Conservation (phyloP, 2,888 invertebrate genomes). For the Aphrophora alni region DNA sequence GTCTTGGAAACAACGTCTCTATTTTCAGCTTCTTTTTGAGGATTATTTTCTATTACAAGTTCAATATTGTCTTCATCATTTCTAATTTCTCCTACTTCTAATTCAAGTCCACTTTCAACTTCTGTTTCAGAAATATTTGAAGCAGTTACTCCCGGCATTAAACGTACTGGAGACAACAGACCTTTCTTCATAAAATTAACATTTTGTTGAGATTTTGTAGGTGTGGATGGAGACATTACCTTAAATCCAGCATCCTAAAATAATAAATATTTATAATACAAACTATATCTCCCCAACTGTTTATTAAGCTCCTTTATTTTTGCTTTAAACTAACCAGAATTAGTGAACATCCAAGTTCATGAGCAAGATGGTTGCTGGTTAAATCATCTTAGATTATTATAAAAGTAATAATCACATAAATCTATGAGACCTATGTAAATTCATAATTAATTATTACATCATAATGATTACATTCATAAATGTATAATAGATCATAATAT, state of each 20-base stretch:
- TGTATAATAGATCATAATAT: no score
- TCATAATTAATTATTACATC: no score
- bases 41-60: not conserved
- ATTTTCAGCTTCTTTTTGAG: not conserved
- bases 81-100: not conserved
- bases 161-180: not conserved
- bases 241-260: not conserved
- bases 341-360: no score
- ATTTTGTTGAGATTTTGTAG: not conserved
- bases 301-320: not conserved
- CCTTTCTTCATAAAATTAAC: not conserved
- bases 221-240: not conserved
- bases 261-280: no score
- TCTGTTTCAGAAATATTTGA: not conserved
- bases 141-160: not conserved
- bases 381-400: no score
- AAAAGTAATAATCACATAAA: no score
- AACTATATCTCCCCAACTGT: not conserved
- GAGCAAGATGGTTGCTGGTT: no score
- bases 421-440: no score
- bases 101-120: not conserved
- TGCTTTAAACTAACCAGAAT: not conserved
- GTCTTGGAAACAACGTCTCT: not conserved
- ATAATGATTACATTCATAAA: no score
- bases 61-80: not conserved